phyloP scores from a whole-genome alignment of 1,140 invertebrate genomes.

The Brachionus koreanus region DNA sequence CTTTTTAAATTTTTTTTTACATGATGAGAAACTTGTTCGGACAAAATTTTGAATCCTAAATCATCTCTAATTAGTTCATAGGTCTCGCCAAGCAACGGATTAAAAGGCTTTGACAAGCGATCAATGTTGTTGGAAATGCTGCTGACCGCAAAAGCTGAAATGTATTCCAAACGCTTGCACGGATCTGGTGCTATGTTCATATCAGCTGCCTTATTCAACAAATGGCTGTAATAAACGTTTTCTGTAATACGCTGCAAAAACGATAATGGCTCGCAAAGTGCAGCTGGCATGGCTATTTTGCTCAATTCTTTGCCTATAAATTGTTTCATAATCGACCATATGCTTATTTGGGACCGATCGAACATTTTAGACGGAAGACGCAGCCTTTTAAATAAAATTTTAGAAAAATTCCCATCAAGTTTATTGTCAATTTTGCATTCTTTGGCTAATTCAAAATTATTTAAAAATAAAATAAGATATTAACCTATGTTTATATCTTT shows the following conservation, averaged over 20 bases:
- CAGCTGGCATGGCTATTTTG: conserved; percentile 94
- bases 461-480: no score
- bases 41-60: conserved; percentile 63
- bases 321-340: conserved; percentile 88
- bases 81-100: conserved; percentile 89
- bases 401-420: not conserved
- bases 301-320: conserved; percentile 91
- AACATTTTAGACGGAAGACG: conserved; percentile 79
- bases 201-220: conserved; percentile 73
- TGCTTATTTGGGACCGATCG: conserved; percentile 79
- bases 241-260: conserved; percentile 90
- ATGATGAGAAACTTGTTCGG: conserved; percentile 94
- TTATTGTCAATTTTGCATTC: not conserved
- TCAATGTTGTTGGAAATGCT: conserved; percentile 88
- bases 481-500: not conserved
- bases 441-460: not conserved
- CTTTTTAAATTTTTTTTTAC: not conserved
- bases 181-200: conserved; percentile 58
- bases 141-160: conserved; percentile 85
- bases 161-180: conserved; percentile 62
- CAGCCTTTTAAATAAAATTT: conserved; percentile 62
- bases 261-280: conserved; percentile 91
- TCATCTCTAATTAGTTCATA: conserved; percentile 73
- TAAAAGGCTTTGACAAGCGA: conserved; percentile 88
- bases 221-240: conserved; percentile 84